Evolutionary conservation across 2,797 vertebrate genomes (phyloP).

Genomic region (Tachyglossus aculeatus): DNA sequence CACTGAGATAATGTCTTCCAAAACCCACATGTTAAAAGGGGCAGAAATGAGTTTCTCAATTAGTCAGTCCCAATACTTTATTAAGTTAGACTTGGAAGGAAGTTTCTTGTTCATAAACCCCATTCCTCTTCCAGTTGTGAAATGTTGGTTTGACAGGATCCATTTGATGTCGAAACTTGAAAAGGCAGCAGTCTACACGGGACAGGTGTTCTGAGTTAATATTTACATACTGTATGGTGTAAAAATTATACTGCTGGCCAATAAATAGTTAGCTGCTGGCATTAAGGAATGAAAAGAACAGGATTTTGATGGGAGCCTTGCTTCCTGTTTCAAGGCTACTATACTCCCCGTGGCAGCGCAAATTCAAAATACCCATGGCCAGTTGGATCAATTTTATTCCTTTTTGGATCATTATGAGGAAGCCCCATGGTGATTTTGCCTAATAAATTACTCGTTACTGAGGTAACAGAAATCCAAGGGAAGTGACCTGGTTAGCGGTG

Average conservation of each 20-base stretch:
- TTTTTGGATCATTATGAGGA: neutral
- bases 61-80: neutral
- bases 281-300: constrained; percentile 22
- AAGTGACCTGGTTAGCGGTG: neutral
- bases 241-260: neutral
- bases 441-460: neutral
- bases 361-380: neutral
- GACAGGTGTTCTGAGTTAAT: constrained; percentile 10
- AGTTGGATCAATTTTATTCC: neutral
- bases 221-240: neutral
- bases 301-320: neutral
- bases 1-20: constrained; percentile 19
- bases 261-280: constrained; percentile 6
- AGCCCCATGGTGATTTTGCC: neutral
- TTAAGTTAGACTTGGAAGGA: constrained; percentile 23
- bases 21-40: constrained; percentile 21
- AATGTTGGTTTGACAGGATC: neutral
- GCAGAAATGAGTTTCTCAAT: constrained; percentile 34
- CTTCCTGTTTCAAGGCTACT: neutral
- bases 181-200: neutral
- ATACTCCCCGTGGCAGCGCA: neutral
- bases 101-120: neutral
- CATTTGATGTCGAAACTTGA: neutral
- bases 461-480: constrained; percentile 15
- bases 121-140: neutral